Percentiles rank a stretch among this genome's conserved stretches.
Conservation (phyloP, 2,797 vertebrate genomes). For the Poeciliopsis infans region DNA sequence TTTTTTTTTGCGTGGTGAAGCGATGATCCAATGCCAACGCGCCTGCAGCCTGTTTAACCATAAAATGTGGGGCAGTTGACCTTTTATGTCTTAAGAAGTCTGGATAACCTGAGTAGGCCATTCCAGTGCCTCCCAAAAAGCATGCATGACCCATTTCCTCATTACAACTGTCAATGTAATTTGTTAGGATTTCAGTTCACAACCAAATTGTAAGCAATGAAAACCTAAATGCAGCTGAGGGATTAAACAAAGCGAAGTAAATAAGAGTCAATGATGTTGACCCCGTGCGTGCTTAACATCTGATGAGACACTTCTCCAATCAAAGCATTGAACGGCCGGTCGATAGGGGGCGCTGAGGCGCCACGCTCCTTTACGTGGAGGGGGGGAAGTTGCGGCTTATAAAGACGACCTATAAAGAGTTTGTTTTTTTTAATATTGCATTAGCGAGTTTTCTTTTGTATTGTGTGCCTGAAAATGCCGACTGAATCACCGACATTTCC, state of each 20-base stretch:
- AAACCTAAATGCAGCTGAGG: not conserved
- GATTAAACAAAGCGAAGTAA: not conserved
- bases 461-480: too few relatives aligned
- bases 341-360: too few relatives aligned
- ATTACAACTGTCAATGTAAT: not conserved
- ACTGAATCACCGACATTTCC: too few relatives aligned
- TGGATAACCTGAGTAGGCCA: conserved; percentile 69
- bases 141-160: not conserved
- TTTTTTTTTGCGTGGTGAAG: conserved; percentile 1
- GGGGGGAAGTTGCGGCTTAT: too few relatives aligned
- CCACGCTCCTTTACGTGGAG: too few relatives aligned
- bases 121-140: conserved; percentile 15
- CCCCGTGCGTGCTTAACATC: not conserved
- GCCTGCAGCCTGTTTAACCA: conserved; percentile 23
- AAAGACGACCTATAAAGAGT: too few relatives aligned
- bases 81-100: conserved; percentile 29
- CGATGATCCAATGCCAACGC: conserved; percentile 10
- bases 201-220: not conserved
- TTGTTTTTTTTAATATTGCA: too few relatives aligned
- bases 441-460: too few relatives aligned
- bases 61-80: conserved; percentile 46
- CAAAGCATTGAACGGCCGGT: too few relatives aligned
- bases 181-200: not conserved
- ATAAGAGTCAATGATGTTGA: not conserved
- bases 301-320: not conserved